These are phyloP conservation scores for Helostoma temminkii DNA, from an alignment of 2,797 vertebrate species.

Conservation along the genomic window DNA sequence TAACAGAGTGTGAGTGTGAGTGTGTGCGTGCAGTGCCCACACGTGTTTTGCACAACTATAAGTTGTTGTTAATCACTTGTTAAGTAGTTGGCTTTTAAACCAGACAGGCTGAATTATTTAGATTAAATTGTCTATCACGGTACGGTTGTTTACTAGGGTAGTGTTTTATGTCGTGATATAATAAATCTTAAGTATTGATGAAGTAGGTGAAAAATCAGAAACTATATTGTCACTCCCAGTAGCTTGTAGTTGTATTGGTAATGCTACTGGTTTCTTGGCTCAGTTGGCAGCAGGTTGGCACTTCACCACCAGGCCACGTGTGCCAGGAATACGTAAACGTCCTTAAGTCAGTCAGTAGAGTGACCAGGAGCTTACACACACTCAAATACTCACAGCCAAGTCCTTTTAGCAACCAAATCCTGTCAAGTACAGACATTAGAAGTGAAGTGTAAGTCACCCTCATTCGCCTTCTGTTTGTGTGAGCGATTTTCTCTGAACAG, in stretches of 20 bases:
- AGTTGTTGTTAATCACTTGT: too few relatives aligned
- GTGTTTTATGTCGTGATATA: too few relatives aligned
- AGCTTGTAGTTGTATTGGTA: conserved; percentile 6
- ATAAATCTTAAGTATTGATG: too few relatives aligned
- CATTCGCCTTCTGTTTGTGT: background rate
- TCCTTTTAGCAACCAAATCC: background rate
- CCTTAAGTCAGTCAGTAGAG: conserved; percentile 23
- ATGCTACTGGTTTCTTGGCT: conserved; percentile 7
- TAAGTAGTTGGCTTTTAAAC: too few relatives aligned
- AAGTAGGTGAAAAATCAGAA: background rate
- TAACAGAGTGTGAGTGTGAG: too few relatives aligned
- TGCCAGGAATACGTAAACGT: conserved; percentile 23
- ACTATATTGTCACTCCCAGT: background rate
- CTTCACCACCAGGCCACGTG: conserved; percentile 15
- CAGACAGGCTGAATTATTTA: too few relatives aligned
- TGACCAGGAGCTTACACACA: conserved; percentile 8
- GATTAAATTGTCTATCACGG: too few relatives aligned
- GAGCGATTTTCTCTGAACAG: background rate
- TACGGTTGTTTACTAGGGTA: too few relatives aligned
- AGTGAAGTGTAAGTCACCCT: background rate
- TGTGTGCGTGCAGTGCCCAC: too few relatives aligned
- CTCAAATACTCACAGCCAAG: background rate
- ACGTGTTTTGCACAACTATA: too few relatives aligned
- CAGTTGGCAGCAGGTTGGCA: conserved; percentile 27
- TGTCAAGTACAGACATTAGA: background rate